phyloP scores from a whole-genome alignment of 2,888 invertebrate species.

The Alcis repandata region DNA sequence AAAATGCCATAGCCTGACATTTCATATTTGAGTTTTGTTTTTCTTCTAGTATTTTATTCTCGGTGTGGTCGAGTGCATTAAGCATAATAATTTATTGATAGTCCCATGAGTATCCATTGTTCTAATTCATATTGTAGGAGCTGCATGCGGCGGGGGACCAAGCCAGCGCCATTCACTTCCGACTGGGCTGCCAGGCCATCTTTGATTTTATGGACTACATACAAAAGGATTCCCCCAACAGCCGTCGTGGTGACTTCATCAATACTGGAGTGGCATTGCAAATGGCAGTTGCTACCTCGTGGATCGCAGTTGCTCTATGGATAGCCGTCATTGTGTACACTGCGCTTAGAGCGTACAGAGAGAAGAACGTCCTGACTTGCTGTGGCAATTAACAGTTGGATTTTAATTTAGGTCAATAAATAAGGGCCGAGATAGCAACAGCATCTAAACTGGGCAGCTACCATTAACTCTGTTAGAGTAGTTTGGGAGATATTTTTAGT shows the following conservation, averaged over 20 bases:
- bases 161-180: conserved; percentile 87
- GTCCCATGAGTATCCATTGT: conserved; percentile 14
- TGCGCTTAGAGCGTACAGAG: conserved; percentile 82
- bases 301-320: conserved; percentile 88
- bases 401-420: no score
- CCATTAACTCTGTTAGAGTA: no score
- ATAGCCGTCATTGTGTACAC: conserved; percentile 81
- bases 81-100: background rate
- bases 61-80: background rate
- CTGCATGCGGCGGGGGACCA: conserved; percentile 85
- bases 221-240: conserved; percentile 89
- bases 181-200: conserved; percentile 91
- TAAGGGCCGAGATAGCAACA: no score
- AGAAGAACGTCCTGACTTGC: conserved; percentile 76
- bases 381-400: conserved; percentile 71
- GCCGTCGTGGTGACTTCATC: conserved; percentile 89
- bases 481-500: no score
- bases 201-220: conserved; percentile 95
- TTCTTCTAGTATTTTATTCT: no score
- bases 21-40: no score
- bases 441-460: no score
- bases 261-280: conserved; percentile 91
- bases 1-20: no score
- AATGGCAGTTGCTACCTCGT: conserved; percentile 88
- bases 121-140: conserved; percentile 61